Conservation (phyloP, 2,113 vertebrate species). For the Serinus canaria region DNA sequence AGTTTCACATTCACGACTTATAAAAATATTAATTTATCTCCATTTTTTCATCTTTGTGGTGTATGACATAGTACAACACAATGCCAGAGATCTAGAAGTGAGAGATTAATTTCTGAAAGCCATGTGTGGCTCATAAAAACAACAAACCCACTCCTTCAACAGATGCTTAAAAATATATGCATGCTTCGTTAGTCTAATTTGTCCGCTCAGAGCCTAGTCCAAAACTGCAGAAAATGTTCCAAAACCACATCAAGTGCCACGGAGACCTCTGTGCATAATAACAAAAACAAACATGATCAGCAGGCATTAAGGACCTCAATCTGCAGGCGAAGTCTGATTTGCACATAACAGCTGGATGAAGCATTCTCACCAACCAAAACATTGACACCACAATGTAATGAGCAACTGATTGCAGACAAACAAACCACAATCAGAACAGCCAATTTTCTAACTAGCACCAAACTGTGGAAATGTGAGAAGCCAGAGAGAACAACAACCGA, state of each 20-base stretch:
- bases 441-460: constrained; percentile 40
- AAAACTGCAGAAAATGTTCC: constrained; percentile 33
- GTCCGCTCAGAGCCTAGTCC: constrained; percentile 2
- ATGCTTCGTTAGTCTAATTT: constrained; percentile 1
- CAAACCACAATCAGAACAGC: constrained; percentile 33
- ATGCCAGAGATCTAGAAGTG: not conserved
- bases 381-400: constrained; percentile 30
- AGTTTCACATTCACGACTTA: not conserved
- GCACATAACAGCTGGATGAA: constrained; percentile 49
- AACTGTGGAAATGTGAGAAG: constrained; percentile 38
- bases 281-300: constrained; percentile 72
- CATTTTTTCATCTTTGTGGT: not conserved
- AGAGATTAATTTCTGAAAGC: not conserved
- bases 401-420: constrained; percentile 28
- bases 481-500: not conserved
- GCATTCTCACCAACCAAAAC: constrained; percentile 33
- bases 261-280: constrained; percentile 25
- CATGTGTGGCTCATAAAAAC: not conserved
- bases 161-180: constrained; percentile 28
- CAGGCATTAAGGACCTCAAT: constrained; percentile 50
- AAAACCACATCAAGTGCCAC: constrained; percentile 68
- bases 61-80: not conserved
- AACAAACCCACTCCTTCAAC: not conserved
- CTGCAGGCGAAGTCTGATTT: constrained; percentile 62
- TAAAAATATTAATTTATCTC: not conserved